A percentile compares a stretch with the other conserved stretches of the same genome.
Evolutionary conservation across 2,888 invertebrate species (phyloP).

Genomic region (Ochropleura plecta): DNA sequence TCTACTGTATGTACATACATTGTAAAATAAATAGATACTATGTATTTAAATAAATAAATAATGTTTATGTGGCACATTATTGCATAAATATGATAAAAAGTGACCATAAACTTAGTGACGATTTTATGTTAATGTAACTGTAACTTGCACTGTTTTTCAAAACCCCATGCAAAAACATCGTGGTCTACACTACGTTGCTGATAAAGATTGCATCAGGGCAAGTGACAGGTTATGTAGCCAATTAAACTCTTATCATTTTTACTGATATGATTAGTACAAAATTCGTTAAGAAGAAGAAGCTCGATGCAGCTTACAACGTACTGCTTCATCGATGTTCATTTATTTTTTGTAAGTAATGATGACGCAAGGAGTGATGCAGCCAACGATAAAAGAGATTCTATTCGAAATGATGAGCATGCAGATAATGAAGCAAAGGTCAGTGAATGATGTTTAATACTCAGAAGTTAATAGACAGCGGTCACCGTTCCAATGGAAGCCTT

Average conservation of each 20-base stretch:
- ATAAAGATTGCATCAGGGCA: constrained; percentile 34
- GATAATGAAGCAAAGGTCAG: background rate
- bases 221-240: constrained; percentile 40
- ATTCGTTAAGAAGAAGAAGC: background rate
- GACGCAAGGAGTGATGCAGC: background rate
- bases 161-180: constrained; percentile 23
- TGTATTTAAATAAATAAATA: background rate
- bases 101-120: background rate
- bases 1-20: too few species aligned
- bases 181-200: constrained; percentile 1
- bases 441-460: background rate
- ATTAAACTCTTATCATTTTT: constrained; percentile 34
- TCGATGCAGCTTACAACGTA: background rate
- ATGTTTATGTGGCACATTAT: background rate
- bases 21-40: too few species aligned
- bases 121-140: background rate
- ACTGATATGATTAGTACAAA: background rate
- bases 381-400: background rate
- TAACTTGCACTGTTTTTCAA: background rate
- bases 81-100: background rate
- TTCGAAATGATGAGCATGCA: constrained; percentile 5
- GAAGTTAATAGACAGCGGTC: background rate
- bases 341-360: constrained; percentile 3
- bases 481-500: background rate
- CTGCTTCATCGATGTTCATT: background rate